Conservation (phyloP, 2,888 invertebrate genomes). For the Trissonchulus latispiculum region DNA sequence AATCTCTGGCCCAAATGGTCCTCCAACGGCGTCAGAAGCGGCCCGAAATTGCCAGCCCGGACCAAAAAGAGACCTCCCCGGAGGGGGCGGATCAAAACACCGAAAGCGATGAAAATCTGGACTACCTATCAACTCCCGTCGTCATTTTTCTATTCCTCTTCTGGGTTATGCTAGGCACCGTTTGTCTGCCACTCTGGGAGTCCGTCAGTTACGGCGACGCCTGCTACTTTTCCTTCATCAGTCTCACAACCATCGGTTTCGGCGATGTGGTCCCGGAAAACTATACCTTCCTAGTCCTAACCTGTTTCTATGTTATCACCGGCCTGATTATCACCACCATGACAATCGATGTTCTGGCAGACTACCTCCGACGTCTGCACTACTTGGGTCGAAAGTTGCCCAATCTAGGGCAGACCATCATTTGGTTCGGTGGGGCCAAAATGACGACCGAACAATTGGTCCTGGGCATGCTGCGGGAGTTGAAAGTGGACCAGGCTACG, state of each 20-base stretch:
- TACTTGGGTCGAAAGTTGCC: neutral
- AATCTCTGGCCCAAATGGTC: too few relatives aligned
- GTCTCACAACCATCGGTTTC: constrained; percentile 1
- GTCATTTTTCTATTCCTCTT: neutral
- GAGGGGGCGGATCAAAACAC: neutral
- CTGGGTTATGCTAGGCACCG: neutral
- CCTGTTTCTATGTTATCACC: neutral
- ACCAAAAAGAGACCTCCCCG: neutral
- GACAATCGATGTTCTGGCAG: constrained; percentile 4
- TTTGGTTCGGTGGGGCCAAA: neutral
- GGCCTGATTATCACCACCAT: constrained; percentile 5
- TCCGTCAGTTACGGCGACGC: neutral
- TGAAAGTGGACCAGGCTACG: neutral
- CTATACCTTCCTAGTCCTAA: neutral
- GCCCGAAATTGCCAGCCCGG: neutral
- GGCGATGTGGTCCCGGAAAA: neutral
- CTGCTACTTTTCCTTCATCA: constrained; percentile 3
- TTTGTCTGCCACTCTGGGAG: neutral
- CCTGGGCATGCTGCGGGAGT: neutral
- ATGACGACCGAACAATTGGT: constrained; percentile 2
- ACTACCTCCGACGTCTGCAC: neutral
- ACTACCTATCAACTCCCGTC: neutral
- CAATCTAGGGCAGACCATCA: neutral
- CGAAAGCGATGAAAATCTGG: neutral
- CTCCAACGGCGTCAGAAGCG: neutral